Conservation (phyloP, 2,113 vertebrate species). For the Pelecanoides urinatrix region DNA sequence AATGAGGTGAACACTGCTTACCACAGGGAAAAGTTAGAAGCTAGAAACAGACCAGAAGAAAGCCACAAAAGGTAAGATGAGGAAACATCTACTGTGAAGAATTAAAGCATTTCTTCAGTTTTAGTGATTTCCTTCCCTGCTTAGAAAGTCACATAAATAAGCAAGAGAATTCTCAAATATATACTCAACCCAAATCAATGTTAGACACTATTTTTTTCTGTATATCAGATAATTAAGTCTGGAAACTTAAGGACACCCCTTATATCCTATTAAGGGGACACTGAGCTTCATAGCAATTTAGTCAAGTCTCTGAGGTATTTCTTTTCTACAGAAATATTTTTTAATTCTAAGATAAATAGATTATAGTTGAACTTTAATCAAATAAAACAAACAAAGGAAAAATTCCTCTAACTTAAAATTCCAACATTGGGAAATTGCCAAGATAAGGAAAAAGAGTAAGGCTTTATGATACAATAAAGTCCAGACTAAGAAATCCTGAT, state of each 20-base stretch:
- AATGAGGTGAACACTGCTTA: conserved; percentile 73
- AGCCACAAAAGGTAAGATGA: conserved; percentile 75
- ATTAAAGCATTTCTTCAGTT: neutral
- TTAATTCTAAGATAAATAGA: neutral
- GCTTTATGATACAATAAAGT: neutral
- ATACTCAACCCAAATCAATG: neutral
- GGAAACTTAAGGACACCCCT: neutral
- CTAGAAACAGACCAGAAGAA: conserved; percentile 80
- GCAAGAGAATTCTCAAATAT: neutral
- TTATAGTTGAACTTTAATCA: neutral
- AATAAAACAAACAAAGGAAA: neutral
- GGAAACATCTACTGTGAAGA: neutral
- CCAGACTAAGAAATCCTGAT: neutral
- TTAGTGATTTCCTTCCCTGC: neutral
- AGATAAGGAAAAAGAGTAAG: neutral
- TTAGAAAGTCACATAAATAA: neutral
- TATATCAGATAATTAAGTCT: neutral
- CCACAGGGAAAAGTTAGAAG: conserved; percentile 79
- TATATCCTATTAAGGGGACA: neutral
- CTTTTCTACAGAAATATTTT: neutral
- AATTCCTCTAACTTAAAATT: neutral
- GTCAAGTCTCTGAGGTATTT: neutral
- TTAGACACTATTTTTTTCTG: neutral
- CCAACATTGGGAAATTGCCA: neutral
- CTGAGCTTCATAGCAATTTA: neutral